Evolutionary conservation across 2,888 invertebrate species (phyloP), one percentile per base, ranked within the genome.

Genomic region (Ectemnius cavifrons): DNA sequence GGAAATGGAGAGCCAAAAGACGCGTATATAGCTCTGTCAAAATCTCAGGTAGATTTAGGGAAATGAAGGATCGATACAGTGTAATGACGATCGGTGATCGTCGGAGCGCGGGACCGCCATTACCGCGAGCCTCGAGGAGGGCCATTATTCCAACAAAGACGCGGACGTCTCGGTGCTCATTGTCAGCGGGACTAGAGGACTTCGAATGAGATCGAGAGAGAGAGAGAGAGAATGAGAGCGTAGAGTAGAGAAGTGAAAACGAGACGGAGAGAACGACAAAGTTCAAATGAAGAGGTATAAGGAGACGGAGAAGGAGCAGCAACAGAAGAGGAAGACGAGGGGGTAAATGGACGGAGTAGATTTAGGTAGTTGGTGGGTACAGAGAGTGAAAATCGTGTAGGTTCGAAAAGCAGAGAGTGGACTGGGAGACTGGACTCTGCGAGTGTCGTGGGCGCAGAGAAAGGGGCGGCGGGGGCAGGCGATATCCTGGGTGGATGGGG

Each of bases 401-500:
- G 37, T 11, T 37, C 37, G 37, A 37, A 37, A 37, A 37, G 37
- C 37, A 8, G 8, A 8, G 8, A 11, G 37, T 37, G 37, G 37
- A 6, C 37, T 37, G 37, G 37, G 37, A 37, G 37, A 37, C 5
- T 37, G 28, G 28, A 37, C 37, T 11, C 37, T 37, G 8, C 11
- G 37, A 37, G 37, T 37, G 37, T 37, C 37, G 37, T 37, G 37
- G 37, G 5, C 11, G 37, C 8, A 4, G 37, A 11, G 37, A 11
- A 37, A 37, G 37, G 8, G 37, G 37, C 5, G 16, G 52, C 1
- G 52, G 14, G 52, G 52, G 16, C 1, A n/a, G 16, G 52, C 58
- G 77, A 80, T 80, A 78, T 72, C 72, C 56, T 20, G 65, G 45
- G 8, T 52, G 52, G 14, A 16, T 52, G 52, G 52, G 71, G 52